phyloP scores from a whole-genome alignment of 2,797 vertebrate genomes.

The Pseudochromis fuscus region DNA sequence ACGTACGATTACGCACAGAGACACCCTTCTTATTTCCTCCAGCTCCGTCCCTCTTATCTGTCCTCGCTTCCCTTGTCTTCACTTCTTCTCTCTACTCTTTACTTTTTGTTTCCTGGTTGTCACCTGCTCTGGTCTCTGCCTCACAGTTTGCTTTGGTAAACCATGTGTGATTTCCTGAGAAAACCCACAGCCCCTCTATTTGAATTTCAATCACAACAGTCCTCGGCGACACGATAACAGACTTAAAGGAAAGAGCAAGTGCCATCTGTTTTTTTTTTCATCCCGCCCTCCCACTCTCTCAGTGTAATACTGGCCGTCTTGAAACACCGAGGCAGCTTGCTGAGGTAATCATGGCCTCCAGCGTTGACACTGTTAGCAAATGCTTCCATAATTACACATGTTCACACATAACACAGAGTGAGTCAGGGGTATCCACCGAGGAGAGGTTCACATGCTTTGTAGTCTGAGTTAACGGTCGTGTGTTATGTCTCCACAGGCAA shows the following conservation, averaged over 20 bases:
- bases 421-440: conserved; percentile 49
- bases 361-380: conserved; percentile 51
- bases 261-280: conserved; percentile 73
- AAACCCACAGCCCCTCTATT: conserved; percentile 58
- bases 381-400: conserved; percentile 65
- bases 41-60: conserved; percentile 9
- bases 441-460: conserved; percentile 27
- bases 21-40: conserved; percentile 64
- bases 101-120: conserved; percentile 1
- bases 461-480: conserved; percentile 21
- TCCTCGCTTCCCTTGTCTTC: conserved; percentile 15
- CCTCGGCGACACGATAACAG: conserved; percentile 73
- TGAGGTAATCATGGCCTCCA: conserved; percentile 69
- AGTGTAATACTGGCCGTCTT: conserved; percentile 50
- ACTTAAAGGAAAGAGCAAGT: conserved; percentile 69
- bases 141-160: conserved; percentile 25
- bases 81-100: conserved; percentile 10
- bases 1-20: conserved; percentile 71
- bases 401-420: conserved; percentile 48
- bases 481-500: conserved; percentile 11
- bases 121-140: conserved; percentile 2
- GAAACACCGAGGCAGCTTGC: conserved; percentile 58
- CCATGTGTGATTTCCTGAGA: conserved; percentile 54
- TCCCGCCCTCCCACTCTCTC: conserved; percentile 63
- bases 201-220: conserved; percentile 70